Evolutionary conservation across 2,113 vertebrate genomes (phyloP).

Genomic region (Lagopus muta): DNA sequence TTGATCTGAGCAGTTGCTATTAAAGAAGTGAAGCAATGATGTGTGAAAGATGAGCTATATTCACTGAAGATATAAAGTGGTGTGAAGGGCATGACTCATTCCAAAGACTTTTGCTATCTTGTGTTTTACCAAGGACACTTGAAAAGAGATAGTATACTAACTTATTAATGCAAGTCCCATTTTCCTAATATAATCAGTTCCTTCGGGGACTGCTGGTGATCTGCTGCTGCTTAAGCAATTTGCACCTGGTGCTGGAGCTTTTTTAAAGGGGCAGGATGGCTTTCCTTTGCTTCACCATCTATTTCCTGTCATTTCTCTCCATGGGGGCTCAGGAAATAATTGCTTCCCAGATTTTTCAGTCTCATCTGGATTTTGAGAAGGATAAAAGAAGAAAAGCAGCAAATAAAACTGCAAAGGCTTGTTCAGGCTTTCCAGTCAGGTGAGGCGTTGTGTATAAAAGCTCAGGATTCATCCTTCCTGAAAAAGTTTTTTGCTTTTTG

Average conservation of each 20-base stretch:
- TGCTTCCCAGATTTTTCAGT: neutral
- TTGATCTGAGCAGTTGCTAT: neutral
- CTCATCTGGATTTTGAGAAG: neutral
- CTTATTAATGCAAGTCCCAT: conserved; percentile 21
- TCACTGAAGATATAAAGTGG: neutral
- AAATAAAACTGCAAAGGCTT: neutral
- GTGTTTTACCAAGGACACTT: conserved; percentile 25
- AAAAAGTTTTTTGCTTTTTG: neutral
- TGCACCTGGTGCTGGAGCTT: neutral
- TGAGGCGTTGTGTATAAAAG: neutral
- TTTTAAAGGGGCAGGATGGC: neutral
- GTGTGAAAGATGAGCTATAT: neutral
- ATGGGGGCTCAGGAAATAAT: neutral
- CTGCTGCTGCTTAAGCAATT: neutral
- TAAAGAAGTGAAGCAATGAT: neutral
- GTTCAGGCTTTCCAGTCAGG: neutral
- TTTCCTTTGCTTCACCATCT: neutral
- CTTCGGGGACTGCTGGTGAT: neutral
- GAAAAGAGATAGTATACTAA: conserved; percentile 2
- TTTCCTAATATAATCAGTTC: conserved; percentile 31
- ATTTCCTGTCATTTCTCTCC: neutral
- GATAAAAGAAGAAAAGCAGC: neutral
- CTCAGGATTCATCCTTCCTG: neutral
- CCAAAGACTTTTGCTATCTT: neutral
- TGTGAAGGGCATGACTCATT: neutral